phyloP scores from a whole-genome alignment of 2,888 invertebrate species.

The Drosophila flavopinicola region DNA sequence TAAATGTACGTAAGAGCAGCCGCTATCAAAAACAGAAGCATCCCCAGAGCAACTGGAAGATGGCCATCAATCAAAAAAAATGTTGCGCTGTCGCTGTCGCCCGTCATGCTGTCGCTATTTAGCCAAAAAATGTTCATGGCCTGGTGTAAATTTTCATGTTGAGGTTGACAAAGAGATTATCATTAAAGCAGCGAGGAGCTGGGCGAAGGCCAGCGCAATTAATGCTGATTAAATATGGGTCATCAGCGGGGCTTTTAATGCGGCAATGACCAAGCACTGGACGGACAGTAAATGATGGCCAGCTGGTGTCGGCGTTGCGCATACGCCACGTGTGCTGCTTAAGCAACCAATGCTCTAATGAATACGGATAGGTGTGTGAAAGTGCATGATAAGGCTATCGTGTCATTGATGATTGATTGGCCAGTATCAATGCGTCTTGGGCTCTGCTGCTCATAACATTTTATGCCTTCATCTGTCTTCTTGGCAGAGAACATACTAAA shows the following conservation, averaged over 20 bases:
- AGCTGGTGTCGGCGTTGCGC: conserved; percentile 30
- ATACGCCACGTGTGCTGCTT: conserved; percentile 35
- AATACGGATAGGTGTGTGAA: conserved; percentile 6
- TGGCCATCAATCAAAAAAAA: conserved; percentile 70
- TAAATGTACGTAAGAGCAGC: conserved; percentile 7
- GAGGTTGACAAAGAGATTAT: conserved; percentile 73
- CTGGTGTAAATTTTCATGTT: conserved; percentile 36
- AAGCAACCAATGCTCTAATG: not conserved
- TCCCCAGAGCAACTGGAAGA: conserved; percentile 2
- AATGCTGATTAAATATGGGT: conserved; percentile 72
- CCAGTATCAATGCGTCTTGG: conserved; percentile 2
- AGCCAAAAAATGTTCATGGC: conserved; percentile 20
- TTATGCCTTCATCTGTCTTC: too few relatives aligned
- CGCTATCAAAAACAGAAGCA: conserved; percentile 8
- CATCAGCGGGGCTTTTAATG: conserved; percentile 54
- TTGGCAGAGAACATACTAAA: not conserved
- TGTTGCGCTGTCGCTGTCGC: conserved; percentile 17
- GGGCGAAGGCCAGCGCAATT: conserved; percentile 46
- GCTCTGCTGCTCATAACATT: too few relatives aligned
- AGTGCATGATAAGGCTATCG: conserved; percentile 33
- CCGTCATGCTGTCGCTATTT: conserved; percentile 43
- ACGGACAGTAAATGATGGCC: conserved; percentile 15
- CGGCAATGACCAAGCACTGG: conserved; percentile 10
- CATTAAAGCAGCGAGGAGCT: conserved; percentile 20
- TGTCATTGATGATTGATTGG: conserved; percentile 19